phyloP scores from a whole-genome alignment of 2,113 vertebrate species.

The Phycodurus eques region DNA sequence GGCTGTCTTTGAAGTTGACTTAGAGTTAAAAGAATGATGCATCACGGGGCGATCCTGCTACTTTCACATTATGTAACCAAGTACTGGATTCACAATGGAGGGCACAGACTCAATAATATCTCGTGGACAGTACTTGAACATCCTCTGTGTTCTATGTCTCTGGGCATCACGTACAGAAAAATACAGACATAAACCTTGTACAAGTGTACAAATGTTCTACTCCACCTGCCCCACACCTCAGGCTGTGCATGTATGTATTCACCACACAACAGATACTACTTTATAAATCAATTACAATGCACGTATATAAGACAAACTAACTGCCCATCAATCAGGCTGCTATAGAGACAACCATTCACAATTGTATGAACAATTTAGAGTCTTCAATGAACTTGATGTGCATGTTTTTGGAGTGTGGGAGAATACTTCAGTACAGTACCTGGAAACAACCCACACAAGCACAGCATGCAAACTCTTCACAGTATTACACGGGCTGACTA shows the following conservation, averaged over 20 bases:
- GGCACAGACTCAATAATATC: conserved; percentile 18
- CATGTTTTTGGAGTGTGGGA: background rate
- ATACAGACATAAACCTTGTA: no score
- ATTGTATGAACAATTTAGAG: background rate
- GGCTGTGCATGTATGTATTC: no score
- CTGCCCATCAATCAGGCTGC: no score
- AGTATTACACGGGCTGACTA: background rate
- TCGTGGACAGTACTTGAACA: background rate
- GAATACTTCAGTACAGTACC: background rate
- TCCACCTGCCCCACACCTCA: no score
- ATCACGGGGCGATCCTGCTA: conserved; percentile 17
- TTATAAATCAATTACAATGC: no score
- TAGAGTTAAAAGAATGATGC: conserved; percentile 10
- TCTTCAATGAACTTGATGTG: background rate
- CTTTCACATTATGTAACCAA: conserved; percentile 52
- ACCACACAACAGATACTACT: no score
- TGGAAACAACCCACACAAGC: background rate
- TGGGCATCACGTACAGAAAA: background rate
- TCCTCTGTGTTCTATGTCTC: background rate
- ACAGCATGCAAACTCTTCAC: background rate
- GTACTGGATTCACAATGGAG: conserved; percentile 22
- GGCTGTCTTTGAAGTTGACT: background rate
- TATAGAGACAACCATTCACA: background rate
- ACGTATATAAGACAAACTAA: no score
- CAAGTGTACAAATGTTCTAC: no score